These are phyloP conservation scores for Plecturocebus donacophilus DNA, from an alignment of 2,113 vertebrate genomes.

Conservation along the genomic window DNA sequence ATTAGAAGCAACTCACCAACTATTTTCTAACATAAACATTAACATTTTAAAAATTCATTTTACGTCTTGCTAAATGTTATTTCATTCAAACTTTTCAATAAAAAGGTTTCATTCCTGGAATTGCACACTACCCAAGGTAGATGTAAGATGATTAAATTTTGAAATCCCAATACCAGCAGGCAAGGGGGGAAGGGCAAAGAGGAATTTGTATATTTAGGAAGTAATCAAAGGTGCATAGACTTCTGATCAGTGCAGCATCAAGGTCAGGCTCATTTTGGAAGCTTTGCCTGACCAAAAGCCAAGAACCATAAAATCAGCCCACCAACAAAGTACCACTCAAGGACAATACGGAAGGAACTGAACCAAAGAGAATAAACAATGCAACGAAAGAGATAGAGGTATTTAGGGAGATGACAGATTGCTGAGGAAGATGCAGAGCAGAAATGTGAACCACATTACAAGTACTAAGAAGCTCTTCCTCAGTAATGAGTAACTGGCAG, in stretches of 20 bases:
- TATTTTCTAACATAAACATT: background rate
- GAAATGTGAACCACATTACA: background rate
- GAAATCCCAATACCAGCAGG: background rate
- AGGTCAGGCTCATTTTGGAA: slow-evolving; percentile 4
- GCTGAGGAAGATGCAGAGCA: background rate
- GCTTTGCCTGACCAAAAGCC: background rate
- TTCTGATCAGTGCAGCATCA: background rate
- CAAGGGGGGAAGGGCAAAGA: background rate
- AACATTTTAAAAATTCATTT: slow-evolving; percentile 7
- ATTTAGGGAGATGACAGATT: background rate
- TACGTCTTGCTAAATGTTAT: background rate
- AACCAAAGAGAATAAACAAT: slow-evolving; percentile 3
- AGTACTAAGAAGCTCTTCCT: background rate
- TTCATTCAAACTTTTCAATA: background rate
- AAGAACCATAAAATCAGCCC: slow-evolving; percentile 29
- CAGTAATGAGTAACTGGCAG: background rate
- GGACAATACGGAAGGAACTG: slow-evolving; percentile 44
- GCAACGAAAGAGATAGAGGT: background rate
- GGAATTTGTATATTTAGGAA: background rate
- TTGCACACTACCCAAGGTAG: background rate
- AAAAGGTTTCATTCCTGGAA: background rate
- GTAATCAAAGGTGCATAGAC: background rate
- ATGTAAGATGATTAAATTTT: background rate
- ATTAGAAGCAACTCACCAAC: background rate
- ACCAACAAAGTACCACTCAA: slow-evolving; percentile 22